These are phyloP conservation scores for Xenopus petersii DNA, from an alignment of 2,797 vertebrate genomes.

Conservation along the genomic window DNA sequence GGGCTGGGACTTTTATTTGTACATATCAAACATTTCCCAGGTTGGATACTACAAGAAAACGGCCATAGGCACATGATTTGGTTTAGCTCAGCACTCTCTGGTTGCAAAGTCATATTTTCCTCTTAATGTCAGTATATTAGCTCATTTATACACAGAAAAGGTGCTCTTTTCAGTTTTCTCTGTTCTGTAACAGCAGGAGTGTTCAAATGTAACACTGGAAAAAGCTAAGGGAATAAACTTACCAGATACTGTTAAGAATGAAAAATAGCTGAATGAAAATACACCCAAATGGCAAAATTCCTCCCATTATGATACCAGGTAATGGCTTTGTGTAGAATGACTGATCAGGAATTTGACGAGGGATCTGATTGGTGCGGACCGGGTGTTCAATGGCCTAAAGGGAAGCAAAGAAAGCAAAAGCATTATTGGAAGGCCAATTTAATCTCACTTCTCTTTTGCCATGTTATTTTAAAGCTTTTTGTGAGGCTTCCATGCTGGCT, in stretches of 20 bases:
- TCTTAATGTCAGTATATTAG: too few species aligned
- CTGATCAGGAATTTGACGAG: slow-evolving; percentile 90
- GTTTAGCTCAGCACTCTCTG: too few species aligned
- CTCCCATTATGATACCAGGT: slow-evolving; percentile 91
- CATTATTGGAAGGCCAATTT: slow-evolving; percentile 34
- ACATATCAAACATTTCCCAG: too few species aligned
- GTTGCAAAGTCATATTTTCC: too few species aligned
- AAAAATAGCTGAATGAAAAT: slow-evolving; percentile 96
- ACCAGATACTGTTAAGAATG: slow-evolving; percentile 96
- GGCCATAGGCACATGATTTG: too few species aligned
- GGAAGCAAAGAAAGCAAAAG: slow-evolving; percentile 13
- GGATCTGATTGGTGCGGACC: slow-evolving; percentile 92
- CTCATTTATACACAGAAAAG: too few species aligned
- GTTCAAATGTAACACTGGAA: neutral
- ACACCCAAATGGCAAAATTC: slow-evolving; percentile 89
- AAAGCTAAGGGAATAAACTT: slow-evolving; percentile 52
- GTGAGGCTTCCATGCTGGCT: slow-evolving; percentile 35
- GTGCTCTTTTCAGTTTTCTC: too few species aligned
- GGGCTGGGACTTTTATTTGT: too few species aligned
- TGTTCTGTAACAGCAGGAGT: too few species aligned
- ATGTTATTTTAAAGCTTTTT: slow-evolving; percentile 31
- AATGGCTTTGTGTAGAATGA: slow-evolving; percentile 89
- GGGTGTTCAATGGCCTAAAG: slow-evolving; percentile 89
- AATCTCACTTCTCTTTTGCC: slow-evolving; percentile 35
- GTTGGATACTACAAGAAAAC: too few species aligned